phyloP scores from a whole-genome alignment of 2,797 vertebrate genomes.

The Erpetoichthys calabaricus region DNA sequence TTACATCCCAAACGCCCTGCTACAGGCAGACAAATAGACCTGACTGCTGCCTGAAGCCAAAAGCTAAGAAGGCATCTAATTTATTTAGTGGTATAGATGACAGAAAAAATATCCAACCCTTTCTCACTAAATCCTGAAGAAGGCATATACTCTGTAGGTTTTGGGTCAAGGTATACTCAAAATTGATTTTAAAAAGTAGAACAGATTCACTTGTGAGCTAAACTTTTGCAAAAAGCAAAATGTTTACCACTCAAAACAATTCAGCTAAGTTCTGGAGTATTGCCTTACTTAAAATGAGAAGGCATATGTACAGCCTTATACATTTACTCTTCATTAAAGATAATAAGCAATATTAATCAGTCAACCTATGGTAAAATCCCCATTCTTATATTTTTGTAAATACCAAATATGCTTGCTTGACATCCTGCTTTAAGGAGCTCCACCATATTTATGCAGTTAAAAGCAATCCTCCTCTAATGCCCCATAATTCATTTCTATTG shows the following conservation, averaged over 20 bases:
- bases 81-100: not conserved
- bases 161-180: not conserved
- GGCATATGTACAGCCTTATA: no score
- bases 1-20: not conserved
- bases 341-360: no score
- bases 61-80: slow-evolving; percentile 4
- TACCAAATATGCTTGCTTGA: no score
- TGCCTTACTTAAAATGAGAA: no score
- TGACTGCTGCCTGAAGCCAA: slow-evolving; percentile 1
- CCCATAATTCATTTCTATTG: no score
- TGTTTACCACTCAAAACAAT: not conserved
- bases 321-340: no score
- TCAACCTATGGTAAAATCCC: no score
- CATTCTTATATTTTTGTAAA: no score
- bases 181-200: not conserved
- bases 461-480: no score
- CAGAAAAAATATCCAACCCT: not conserved
- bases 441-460: no score
- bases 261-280: no score
- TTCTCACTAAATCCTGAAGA: slow-evolving; percentile 3
- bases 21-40: not conserved
- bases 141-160: slow-evolving; percentile 2
- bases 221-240: not conserved
- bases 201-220: not conserved
- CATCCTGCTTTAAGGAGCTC: no score